These are phyloP conservation scores for Acronicta leporina DNA, from an alignment of 2,888 invertebrate species.

Conservation along the genomic window DNA sequence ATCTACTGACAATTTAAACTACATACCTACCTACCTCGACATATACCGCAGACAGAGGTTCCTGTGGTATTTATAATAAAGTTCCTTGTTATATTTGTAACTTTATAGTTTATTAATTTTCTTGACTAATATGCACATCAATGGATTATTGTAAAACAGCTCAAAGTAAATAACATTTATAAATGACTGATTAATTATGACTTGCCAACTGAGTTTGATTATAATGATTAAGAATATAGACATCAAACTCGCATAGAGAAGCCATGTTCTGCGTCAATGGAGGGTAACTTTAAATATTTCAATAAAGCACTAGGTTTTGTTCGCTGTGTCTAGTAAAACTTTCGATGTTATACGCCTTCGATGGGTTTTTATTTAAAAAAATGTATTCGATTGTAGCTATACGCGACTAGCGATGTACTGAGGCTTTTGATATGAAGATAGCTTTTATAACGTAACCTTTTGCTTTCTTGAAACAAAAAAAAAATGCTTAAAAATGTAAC, in stretches of 20 bases:
- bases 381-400: slow-evolving; percentile 45
- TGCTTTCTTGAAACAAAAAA: slow-evolving; percentile 84
- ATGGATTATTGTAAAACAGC: slow-evolving; percentile 30
- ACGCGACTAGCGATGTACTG: slow-evolving; percentile 45
- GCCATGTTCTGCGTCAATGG: slow-evolving; percentile 86
- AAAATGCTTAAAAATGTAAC: slow-evolving; percentile 81
- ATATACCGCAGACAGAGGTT: slow-evolving; percentile 6
- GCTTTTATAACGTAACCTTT: slow-evolving; percentile 72
- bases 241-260: slow-evolving; percentile 61
- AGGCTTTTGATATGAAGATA: slow-evolving; percentile 55
- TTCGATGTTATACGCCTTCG: slow-evolving; percentile 43
- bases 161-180: slow-evolving; percentile 44
- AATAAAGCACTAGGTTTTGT: slow-evolving; percentile 84
- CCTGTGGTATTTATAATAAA: slow-evolving; percentile 18
- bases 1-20: slow-evolving; percentile 8
- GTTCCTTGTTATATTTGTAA: slow-evolving; percentile 41
- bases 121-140: slow-evolving; percentile 47
- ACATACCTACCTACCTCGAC: slow-evolving; percentile 27
- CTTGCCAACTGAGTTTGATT: slow-evolving; percentile 40
- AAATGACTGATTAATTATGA: slow-evolving; percentile 52
- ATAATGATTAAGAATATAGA: slow-evolving; percentile 27
- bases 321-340: slow-evolving; percentile 50
- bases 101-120: slow-evolving; percentile 26
- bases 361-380: slow-evolving; percentile 45
- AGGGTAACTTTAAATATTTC: slow-evolving; percentile 76